Percentiles rank a stretch among this genome's conserved stretches.
Evolutionary conservation across 2,113 vertebrate genomes (phyloP).

Genomic region (Petrocephalus microphthalmus): DNA sequence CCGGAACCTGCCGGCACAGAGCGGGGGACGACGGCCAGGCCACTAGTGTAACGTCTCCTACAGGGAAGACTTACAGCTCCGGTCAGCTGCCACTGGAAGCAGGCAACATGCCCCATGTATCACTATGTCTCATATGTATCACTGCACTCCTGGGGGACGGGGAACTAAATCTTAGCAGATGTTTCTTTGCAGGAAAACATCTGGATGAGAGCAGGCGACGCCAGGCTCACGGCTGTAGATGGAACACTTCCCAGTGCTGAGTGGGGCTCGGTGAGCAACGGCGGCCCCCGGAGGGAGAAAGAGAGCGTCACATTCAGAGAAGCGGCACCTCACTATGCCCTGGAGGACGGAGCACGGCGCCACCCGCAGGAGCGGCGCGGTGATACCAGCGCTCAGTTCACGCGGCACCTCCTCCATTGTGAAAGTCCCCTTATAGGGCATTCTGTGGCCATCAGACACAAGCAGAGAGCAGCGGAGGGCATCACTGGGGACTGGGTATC

Average conservation of each 20-base stretch:
- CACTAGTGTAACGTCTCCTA: neutral
- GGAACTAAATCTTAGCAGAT: conserved; percentile 67
- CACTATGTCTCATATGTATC: conserved; percentile 29
- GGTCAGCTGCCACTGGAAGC: conserved; percentile 65
- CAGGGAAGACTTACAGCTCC: conserved; percentile 62
- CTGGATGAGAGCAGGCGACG: conserved; percentile 55
- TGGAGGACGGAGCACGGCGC: too few species aligned
- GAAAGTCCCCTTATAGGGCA: neutral
- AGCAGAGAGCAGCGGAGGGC: neutral
- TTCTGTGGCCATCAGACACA: neutral
- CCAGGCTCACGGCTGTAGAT: conserved; percentile 43
- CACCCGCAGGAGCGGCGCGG: neutral
- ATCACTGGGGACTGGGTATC: neutral
- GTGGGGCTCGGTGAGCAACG: neutral
- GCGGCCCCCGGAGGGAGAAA: neutral
- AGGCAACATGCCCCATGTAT: conserved; percentile 57
- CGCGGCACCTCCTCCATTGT: neutral
- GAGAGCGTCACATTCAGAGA: neutral
- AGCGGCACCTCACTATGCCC: neutral
- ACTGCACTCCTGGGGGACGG: conserved; percentile 58
- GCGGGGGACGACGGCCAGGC: too few species aligned
- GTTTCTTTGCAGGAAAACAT: conserved; percentile 68
- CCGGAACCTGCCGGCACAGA: neutral
- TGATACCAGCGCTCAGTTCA: neutral
- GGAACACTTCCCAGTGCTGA: conserved; percentile 11